Percentiles rank a stretch among this genome's conserved stretches.
These are phyloP conservation scores for Rhyacichthys aspro DNA, from an alignment of 2,797 vertebrate genomes.

Conservation along the genomic window DNA sequence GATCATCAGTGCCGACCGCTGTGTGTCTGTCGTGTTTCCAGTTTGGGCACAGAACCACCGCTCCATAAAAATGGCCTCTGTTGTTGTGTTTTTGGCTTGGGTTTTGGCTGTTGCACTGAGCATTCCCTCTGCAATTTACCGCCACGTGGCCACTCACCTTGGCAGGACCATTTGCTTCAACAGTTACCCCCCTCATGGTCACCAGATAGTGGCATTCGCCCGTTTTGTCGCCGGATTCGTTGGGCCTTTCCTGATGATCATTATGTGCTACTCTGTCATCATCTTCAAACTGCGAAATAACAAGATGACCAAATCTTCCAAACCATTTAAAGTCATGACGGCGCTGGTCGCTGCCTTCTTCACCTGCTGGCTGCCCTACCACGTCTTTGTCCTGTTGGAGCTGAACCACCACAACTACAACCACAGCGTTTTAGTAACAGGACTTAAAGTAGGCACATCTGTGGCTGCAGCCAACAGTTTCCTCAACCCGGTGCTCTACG, in stretches of 20 bases:
- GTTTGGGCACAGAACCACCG: conserved; percentile 96
- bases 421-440: neutral
- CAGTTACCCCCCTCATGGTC: conserved; percentile 74
- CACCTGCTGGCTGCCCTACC: conserved; percentile 79
- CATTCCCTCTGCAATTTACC: conserved; percentile 82
- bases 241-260: conserved; percentile 86
- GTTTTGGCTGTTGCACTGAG: conserved; percentile 79
- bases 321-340: conserved; percentile 91
- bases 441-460: conserved; percentile 48
- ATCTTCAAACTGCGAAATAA: conserved; percentile 82
- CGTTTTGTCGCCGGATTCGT: conserved; percentile 87
- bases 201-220: conserved; percentile 66
- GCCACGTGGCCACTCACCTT: conserved; percentile 61
- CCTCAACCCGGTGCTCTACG: conserved; percentile 93
- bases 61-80: conserved; percentile 75
- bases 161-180: conserved; percentile 80
- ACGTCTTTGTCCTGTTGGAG: conserved; percentile 69
- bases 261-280: conserved; percentile 87
- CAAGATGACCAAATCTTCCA: conserved; percentile 85
- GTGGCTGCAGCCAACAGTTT: conserved; percentile 87
- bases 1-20: conserved; percentile 91
- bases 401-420: conserved; percentile 29
- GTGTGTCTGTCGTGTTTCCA: conserved; percentile 86
- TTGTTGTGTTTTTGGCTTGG: conserved; percentile 81
- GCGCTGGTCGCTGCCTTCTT: conserved; percentile 90